A percentile compares a stretch with the other conserved stretches of the same genome.
Evolutionary conservation across 2,888 invertebrate genomes (phyloP).

Genomic region (Cordylochernes scorpioides): DNA sequence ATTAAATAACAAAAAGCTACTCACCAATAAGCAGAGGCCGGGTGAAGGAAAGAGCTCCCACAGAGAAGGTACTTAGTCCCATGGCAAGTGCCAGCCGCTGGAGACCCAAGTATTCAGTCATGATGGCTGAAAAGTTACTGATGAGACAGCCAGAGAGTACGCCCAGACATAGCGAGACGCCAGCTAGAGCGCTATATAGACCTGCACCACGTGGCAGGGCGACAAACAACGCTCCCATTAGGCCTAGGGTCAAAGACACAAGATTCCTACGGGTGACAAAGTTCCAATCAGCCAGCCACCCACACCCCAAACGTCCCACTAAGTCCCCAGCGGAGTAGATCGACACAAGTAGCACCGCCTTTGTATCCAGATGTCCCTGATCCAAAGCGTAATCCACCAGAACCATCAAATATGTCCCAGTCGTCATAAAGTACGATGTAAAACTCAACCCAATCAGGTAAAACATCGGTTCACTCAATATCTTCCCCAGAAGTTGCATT

Average conservation of each 20-base stretch:
- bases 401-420: conserved; percentile 12
- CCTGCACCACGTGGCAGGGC: conserved; percentile 2
- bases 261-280: conserved; percentile 5
- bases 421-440: conserved; percentile 8
- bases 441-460: conserved; percentile 8
- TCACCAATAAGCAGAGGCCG: neutral
- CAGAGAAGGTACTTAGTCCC: conserved; percentile 4
- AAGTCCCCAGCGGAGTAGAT: conserved; percentile 11
- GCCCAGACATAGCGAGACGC: conserved; percentile 6
- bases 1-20: no score
- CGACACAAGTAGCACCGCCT: conserved; percentile 9
- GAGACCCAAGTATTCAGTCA: conserved; percentile 7
- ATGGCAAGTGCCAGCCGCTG: conserved; percentile 5
- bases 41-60: neutral
- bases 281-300: conserved; percentile 9
- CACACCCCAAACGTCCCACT: conserved; percentile 9
- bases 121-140: conserved; percentile 9
- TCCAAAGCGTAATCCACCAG: conserved; percentile 10
- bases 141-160: conserved; percentile 10
- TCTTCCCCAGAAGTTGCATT: neutral
- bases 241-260: conserved; percentile 6
- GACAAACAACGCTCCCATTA: conserved; percentile 7
- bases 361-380: conserved; percentile 1
- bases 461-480: conserved; percentile 8
- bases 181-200: conserved; percentile 1